phyloP scores from a whole-genome alignment of 1,140 invertebrate genomes.

The Thereuonema tuberculata region DNA sequence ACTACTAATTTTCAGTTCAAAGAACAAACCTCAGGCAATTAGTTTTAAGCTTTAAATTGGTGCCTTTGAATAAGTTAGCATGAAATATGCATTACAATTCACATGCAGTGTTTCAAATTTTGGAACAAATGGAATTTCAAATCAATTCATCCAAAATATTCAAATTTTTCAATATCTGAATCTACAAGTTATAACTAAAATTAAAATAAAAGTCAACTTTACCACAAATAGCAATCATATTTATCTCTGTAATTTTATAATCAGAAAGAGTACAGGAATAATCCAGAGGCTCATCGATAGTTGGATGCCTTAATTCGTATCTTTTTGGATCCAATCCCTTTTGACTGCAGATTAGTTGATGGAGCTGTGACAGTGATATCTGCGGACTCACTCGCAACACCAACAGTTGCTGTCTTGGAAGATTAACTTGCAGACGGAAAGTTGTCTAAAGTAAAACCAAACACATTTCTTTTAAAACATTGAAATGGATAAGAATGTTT shows the following conservation, averaged over 20 bases:
- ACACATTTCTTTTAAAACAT: not conserved
- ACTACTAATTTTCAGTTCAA: too few species aligned
- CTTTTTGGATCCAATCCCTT: constrained; percentile 56
- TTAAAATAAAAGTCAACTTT: too few species aligned
- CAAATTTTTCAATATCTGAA: too few species aligned
- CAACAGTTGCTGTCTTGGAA: constrained; percentile 68
- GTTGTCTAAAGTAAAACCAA: constrained; percentile 40
- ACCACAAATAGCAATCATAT: not conserved
- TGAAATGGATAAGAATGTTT: not conserved
- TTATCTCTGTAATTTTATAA: constrained; percentile 45
- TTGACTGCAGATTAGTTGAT: constrained; percentile 60
- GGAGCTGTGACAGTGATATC: constrained; percentile 47
- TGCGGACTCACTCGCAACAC: constrained; percentile 54
- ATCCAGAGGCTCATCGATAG: constrained; percentile 43
- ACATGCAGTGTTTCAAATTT: too few species aligned
- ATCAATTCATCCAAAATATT: too few species aligned
- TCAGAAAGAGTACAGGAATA: constrained; percentile 43
- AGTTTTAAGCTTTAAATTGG: too few species aligned
- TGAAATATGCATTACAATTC: too few species aligned
- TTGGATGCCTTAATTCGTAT: constrained; percentile 66
- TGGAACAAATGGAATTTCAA: too few species aligned
- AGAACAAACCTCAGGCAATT: too few species aligned
- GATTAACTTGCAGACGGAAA: constrained; percentile 59
- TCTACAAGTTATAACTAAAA: too few species aligned
- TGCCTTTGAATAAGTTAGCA: too few species aligned